A percentile compares a stretch with the other conserved stretches of the same genome.
phyloP scores from a whole-genome alignment of 2,888 invertebrate genomes.

The Patella caerulea region DNA sequence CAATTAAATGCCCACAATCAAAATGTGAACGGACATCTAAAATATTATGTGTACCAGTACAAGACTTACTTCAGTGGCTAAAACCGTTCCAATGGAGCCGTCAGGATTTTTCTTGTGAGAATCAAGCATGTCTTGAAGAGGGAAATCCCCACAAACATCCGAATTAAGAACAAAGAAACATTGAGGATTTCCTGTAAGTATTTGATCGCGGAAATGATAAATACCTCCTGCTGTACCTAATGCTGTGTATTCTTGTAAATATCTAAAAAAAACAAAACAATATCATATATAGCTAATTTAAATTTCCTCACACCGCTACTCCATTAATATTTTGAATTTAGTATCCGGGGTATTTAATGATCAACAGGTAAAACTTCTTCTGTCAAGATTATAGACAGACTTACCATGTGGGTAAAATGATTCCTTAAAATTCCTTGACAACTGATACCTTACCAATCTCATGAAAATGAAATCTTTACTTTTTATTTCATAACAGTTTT shows the following conservation, averaged over 20 bases:
- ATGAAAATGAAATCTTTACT: too few species aligned
- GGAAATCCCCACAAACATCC: constrained; percentile 97
- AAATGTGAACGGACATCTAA: too few species aligned
- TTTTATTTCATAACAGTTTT: too few species aligned
- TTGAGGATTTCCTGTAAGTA: constrained; percentile 86
- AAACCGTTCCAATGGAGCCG: constrained; percentile 79
- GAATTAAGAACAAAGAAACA: constrained; percentile 96
- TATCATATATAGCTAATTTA: not conserved
- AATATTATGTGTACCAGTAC: too few species aligned
- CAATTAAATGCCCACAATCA: too few species aligned
- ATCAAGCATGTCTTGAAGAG: constrained; percentile 83
- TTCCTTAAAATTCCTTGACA: too few species aligned
- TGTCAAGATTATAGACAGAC: not conserved
- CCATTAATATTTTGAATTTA: too few species aligned
- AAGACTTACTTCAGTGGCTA: constrained; percentile 78
- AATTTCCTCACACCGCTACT: too few species aligned
- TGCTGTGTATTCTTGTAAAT: constrained; percentile 94
- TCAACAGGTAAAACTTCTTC: not conserved
- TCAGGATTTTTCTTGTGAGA: constrained; percentile 58
- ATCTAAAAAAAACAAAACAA: constrained; percentile 75
- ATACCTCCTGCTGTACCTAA: constrained; percentile 97
- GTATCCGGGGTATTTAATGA: too few species aligned
- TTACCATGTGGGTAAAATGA: too few species aligned
- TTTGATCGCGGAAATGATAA: constrained; percentile 96
- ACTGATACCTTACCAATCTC: too few species aligned